Evolutionary conservation across 2,888 invertebrate genomes (phyloP), one percentile per base, ranked within the genome.

Genomic region (Orgyia antiqua): DNA sequence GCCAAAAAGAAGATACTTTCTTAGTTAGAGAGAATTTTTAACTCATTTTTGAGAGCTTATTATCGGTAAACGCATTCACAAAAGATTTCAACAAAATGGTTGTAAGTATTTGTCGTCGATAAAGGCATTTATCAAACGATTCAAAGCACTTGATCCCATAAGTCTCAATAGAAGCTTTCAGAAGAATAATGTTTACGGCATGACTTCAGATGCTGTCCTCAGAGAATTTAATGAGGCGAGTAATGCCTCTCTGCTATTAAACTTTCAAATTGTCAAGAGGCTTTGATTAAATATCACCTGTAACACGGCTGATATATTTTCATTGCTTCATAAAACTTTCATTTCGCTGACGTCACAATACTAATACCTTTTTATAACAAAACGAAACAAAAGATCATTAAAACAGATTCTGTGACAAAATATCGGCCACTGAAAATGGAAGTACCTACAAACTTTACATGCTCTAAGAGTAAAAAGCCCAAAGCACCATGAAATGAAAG

Each of bases 211-310:
- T 58, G 57, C 58, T 64, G 63, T 66, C 70, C 58, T 68, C 61
- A 52, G 57, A 71, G 71, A 70, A 68, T 72, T 69, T 71, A 67
- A 73, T 72, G 71, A 52, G 33, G 42, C 47, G 37, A 41, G 58
- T 68, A 64, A 71, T 53, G 51, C 46, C 55, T 45, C 46, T 58
- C 45, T 51, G 59, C 57, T 54, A 62, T 68, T 66, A 58, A 53
- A 48, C 52, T 51, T 62, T 62, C 60, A 63, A 68, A 67, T 66
- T 63, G 61, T 54, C 48, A 44, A 44, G 52, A 49, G 52, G 55
- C 58, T 54, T 52, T 45, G 44, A 62, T 62, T 58, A 62, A 55
- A 33, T 55, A 27, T 42, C 39, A 52, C 51, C 52, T 50, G 52
- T 51, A 52, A 57, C 51, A 58, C 52, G 53, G 45, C 40, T 42